Conservation (phyloP, 1,140 invertebrate species). For the Diploscapter pachys region DNA sequence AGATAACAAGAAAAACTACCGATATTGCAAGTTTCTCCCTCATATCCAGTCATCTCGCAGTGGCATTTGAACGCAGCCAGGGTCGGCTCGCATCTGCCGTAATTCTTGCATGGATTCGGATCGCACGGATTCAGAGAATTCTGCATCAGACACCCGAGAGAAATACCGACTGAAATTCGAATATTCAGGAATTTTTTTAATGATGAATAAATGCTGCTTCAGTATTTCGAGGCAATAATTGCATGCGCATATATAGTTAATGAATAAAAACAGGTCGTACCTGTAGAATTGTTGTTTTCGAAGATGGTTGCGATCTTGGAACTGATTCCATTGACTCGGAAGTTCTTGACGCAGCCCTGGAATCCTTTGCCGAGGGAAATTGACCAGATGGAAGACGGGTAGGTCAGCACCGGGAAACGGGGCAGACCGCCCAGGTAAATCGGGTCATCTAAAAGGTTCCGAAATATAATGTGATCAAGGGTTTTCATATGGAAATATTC, state of each 20-base stretch:
- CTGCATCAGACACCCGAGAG: slow-evolving; percentile 77
- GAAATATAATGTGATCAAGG: slow-evolving; percentile 13
- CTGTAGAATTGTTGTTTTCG: slow-evolving; percentile 73
- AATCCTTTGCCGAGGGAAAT: slow-evolving; percentile 82
- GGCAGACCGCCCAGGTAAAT: slow-evolving; percentile 80
- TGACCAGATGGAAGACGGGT: slow-evolving; percentile 84
- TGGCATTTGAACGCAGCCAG: slow-evolving; percentile 96
- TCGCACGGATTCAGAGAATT: slow-evolving; percentile 77
- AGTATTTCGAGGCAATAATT: no score
- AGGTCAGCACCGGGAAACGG: slow-evolving; percentile 68
- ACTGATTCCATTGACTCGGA: slow-evolving; percentile 84
- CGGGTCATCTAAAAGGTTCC: slow-evolving; percentile 76
- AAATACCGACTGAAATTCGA: slow-evolving; percentile 55
- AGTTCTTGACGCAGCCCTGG: slow-evolving; percentile 88
- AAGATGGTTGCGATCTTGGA: slow-evolving; percentile 84
- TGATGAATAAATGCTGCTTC: no score
- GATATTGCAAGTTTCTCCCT: slow-evolving; percentile 84
- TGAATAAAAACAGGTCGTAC: slow-evolving; percentile 43
- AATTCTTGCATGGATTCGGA: slow-evolving; percentile 84
- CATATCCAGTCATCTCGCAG: slow-evolving; percentile 81
- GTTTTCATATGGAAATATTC: neutral
- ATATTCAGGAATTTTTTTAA: slow-evolving; percentile 15
- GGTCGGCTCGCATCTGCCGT: slow-evolving; percentile 82
- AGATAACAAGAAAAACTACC: slow-evolving; percentile 65
- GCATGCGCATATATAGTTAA: no score